A percentile compares a stretch with the other conserved stretches of the same genome.
These are phyloP conservation scores for Vanessa tameamea DNA, from an alignment of 1,140 invertebrate species.

Conservation along the genomic window DNA sequence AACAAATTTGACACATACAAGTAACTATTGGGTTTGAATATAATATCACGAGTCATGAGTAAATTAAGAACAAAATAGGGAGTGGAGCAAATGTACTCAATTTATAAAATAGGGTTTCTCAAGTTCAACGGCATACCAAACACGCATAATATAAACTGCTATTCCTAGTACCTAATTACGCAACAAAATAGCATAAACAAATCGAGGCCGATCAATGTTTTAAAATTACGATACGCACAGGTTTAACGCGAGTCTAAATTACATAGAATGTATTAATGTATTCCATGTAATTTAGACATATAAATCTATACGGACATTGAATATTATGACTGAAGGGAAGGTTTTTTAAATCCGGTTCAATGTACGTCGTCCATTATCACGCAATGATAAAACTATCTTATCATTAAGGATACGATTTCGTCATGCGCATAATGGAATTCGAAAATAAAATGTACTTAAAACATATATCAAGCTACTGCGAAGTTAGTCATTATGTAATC, in stretches of 20 bases:
- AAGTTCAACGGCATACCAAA: not conserved
- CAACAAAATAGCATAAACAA: not conserved
- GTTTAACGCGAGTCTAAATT: not conserved
- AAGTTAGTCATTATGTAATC: no score
- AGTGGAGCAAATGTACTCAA: not conserved
- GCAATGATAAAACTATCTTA: constrained; percentile 15
- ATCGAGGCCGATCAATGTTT: not conserved
- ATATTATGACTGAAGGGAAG: not conserved
- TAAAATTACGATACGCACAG: not conserved
- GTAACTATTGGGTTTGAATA: no score
- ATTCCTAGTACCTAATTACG: constrained; percentile 1
- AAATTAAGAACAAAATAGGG: not conserved
- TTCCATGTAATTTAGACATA: not conserved
- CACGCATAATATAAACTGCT: not conserved
- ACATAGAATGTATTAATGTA: not conserved
- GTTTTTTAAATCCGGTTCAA: constrained; percentile 20
- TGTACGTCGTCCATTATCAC: constrained; percentile 14
- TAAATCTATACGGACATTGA: not conserved
- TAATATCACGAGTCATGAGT: no score
- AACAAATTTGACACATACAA: no score
- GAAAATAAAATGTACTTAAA: no score
- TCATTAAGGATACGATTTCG: not conserved
- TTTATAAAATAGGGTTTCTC: not conserved
- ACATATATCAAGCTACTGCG: no score
- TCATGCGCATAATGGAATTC: no score